Base-by-base conservation (phyloP, 2,797 vertebrate genomes). In the Sternarchorhynchus goeldii region DNA sequence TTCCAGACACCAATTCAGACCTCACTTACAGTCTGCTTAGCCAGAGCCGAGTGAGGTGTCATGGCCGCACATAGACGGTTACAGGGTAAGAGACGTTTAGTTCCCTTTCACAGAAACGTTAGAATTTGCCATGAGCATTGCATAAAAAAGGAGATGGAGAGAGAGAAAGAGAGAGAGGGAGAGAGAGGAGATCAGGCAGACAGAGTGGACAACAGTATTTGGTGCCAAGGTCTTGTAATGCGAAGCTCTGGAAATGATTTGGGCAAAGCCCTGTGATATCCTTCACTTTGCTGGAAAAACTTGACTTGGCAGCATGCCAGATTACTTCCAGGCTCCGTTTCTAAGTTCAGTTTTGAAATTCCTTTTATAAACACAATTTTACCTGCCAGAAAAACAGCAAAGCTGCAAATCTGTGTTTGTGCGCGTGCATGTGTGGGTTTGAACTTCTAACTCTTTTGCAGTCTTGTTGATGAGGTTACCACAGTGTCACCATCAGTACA, bases 251-350 rank as follows among this genome's bases (percentile, higher is more conserved):
- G 71, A 78, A 63, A 36, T n/a, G 36, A n/a, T 34, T 73, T 21
- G 21, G 56, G 32, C 53, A 32, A 68, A 58, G 59, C n/a, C 36
- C 50, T 63, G 72, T 20, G 18, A 78, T 81, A 63, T 67, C 58
- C 67, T 75, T 83, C 66, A 56, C 76, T 72, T 74, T 20, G 21
- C 79, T 73, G 60, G 71, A 63, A 69, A 63, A 65, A 68, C 65
- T 60, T 60, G 34, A 45, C 41, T 81, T 81, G 79, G 76, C 76
- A 71, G 12, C n/a, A n/a, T 36, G 55, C 32, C 29, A 67, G 57
- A 80, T 36, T 60, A 58, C 73, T 57, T 81, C 55, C 67, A 60
- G 67, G 55, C 53, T 45, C 29, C 75, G 65, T 29, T 74, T 25
- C 32, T 75, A 6, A 64, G 39, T 79, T 72, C 25, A 66, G 74